Conservation (phyloP, 2,888 invertebrate species). For the Geotrupes spiniger region DNA sequence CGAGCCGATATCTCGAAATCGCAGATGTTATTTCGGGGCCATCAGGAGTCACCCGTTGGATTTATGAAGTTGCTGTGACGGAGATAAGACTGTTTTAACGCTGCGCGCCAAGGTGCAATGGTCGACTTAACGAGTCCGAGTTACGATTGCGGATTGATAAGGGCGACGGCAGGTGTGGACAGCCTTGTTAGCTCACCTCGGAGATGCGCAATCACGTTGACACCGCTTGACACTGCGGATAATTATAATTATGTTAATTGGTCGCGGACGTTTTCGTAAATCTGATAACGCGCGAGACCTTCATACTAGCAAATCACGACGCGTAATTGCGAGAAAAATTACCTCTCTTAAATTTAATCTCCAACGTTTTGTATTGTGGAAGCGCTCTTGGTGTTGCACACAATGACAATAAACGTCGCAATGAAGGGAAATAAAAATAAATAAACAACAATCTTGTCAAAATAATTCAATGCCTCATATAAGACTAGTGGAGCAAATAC, state of each 20-base stretch:
- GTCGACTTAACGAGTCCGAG: conserved; percentile 30
- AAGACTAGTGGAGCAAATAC: too few relatives aligned
- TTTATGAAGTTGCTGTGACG: conserved; percentile 28
- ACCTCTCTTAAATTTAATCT: too few relatives aligned
- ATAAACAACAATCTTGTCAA: too few relatives aligned
- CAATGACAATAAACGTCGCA: too few relatives aligned
- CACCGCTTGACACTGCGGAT: conserved; percentile 33
- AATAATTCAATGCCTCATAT: too few relatives aligned
- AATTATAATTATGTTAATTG: conserved; percentile 39
- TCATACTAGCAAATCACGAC: conserved; percentile 9
- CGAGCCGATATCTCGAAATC: conserved; percentile 34
- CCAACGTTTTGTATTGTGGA: too few relatives aligned
- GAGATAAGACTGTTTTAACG: conserved; percentile 29
- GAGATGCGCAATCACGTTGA: conserved; percentile 33
- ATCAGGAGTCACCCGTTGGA: conserved; percentile 24
- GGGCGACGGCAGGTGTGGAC: conserved; percentile 33
- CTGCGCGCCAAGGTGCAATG: conserved; percentile 28
- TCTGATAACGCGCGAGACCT: conserved; percentile 23
- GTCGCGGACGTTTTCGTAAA: conserved; percentile 27
- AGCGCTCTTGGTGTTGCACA: too few relatives aligned
- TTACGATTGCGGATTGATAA: conserved; percentile 37
- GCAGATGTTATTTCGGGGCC: conserved; percentile 34
- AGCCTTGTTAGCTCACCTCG: conserved; percentile 33
- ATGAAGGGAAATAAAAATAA: too few relatives aligned
- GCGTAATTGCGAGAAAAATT: conserved; percentile 4